Conservation (phyloP, 2,113 vertebrate genomes). For the Embiotoca jacksoni region DNA sequence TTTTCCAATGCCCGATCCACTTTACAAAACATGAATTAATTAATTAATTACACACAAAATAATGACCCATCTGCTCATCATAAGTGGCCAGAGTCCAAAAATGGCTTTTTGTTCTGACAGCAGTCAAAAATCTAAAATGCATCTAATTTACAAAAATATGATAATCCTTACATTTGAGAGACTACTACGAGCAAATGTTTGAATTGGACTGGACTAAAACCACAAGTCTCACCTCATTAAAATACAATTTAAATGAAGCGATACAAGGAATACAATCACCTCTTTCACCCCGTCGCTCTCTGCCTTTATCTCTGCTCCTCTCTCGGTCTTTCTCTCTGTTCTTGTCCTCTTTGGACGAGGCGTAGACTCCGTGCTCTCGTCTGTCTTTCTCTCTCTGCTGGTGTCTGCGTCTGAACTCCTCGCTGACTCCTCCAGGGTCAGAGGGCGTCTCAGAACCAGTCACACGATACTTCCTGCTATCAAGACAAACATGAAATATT, state of each 20-base stretch:
- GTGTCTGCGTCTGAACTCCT: slow-evolving; percentile 92
- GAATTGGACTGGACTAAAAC: too few relatives aligned
- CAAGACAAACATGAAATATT: background rate
- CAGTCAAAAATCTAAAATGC: background rate
- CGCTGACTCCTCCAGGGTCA: slow-evolving; percentile 95
- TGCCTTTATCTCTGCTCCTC: slow-evolving; percentile 76
- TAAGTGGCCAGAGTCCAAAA: background rate
- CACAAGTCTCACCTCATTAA: too few relatives aligned
- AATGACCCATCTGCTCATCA: background rate
- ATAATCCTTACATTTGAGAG: background rate
- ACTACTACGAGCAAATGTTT: too few relatives aligned
- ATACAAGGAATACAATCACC: slow-evolving; percentile 72
- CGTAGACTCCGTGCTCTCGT: slow-evolving; percentile 94
- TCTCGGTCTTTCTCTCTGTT: slow-evolving; percentile 85
- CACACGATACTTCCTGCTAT: slow-evolving; percentile 91
- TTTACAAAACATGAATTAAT: background rate
- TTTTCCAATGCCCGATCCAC: background rate
- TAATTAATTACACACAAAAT: too few relatives aligned
- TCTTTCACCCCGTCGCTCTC: slow-evolving; percentile 86
- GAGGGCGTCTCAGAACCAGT: slow-evolving; percentile 95
- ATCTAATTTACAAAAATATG: background rate
- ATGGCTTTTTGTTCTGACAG: background rate
- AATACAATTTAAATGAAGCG: too few relatives aligned
- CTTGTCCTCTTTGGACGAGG: slow-evolving; percentile 95
- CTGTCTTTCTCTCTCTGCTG: slow-evolving; percentile 94